phyloP scores from a whole-genome alignment of 2,113 vertebrate genomes.

The Meleagris gallopavo region DNA sequence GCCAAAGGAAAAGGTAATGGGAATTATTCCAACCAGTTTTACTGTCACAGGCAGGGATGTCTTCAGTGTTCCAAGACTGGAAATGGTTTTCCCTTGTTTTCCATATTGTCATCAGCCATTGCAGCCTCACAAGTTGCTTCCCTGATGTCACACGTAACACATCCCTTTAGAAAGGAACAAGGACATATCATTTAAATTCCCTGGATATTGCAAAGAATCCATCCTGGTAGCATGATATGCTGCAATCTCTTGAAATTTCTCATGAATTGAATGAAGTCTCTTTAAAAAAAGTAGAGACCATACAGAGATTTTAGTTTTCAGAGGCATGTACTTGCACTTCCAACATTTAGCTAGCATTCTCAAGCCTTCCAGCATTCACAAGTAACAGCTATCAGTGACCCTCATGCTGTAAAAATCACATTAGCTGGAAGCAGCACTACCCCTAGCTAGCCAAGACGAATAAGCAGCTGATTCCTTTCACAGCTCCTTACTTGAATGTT shows the following conservation, averaged over 20 bases:
- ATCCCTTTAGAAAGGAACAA: conserved; percentile 63
- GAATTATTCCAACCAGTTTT: neutral
- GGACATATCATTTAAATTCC: neutral
- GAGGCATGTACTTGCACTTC: neutral
- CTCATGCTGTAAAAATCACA: accelerated
- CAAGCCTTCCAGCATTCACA: neutral
- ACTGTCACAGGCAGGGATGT: neutral
- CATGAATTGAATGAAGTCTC: neutral
- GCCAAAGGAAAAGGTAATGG: neutral
- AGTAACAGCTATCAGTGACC: neutral
- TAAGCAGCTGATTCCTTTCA: neutral
- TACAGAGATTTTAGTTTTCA: neutral
- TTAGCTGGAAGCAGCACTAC: neutral
- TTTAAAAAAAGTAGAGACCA: neutral
- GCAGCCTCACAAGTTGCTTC: neutral
- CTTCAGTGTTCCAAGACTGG: neutral
- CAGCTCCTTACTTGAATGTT: conserved; percentile 76
- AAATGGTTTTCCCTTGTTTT: neutral
- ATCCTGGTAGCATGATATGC: neutral
- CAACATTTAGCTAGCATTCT: neutral
- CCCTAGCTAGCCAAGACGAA: neutral
- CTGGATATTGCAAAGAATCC: neutral
- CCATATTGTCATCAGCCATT: neutral
- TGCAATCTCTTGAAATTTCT: neutral
- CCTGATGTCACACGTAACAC: conserved; percentile 8